Conservation (phyloP, 1,140 invertebrate species). For the Apis mellifera region Amel_HAv3.1 CM009934.2:6823001-6823500, state of each 20-base stretch:
- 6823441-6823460: slow-evolving; percentile 84
- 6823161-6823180: background rate
- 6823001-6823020: too few relatives aligned
- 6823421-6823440: slow-evolving; percentile 85
- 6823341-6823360: slow-evolving; percentile 38
- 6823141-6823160: too few relatives aligned
- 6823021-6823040: too few relatives aligned
- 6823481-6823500: background rate
- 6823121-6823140: too few relatives aligned
- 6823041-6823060: too few relatives aligned
- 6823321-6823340: slow-evolving; percentile 50
- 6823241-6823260: slow-evolving; percentile 3
- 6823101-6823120: too few relatives aligned
- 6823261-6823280: slow-evolving; percentile 28
- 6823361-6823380: slow-evolving; percentile 53
- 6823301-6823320: slow-evolving; percentile 19
- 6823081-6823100: too few relatives aligned
- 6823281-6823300: background rate
- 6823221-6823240: slow-evolving; percentile 19
- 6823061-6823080: too few relatives aligned
- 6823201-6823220: background rate
- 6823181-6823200: background rate
- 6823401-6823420: slow-evolving; percentile 82
- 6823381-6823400: slow-evolving; percentile 64
- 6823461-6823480: slow-evolving; percentile 83